phyloP scores from a whole-genome alignment of 1,140 invertebrate species.

The Dinothrombium tinctorium region DNA sequence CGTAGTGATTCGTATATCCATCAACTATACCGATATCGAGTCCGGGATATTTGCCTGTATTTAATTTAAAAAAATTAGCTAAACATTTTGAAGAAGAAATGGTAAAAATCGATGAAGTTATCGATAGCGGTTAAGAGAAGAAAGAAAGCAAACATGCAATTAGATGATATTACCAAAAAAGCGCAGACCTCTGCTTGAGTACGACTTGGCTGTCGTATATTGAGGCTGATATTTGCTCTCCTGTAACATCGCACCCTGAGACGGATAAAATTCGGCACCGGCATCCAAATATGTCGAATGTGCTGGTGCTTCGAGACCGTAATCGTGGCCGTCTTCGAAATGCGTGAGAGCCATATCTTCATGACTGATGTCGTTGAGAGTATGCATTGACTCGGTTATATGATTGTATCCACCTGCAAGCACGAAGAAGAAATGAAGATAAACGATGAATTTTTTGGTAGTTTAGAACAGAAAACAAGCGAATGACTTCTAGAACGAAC shows the following conservation, averaged over 20 bases:
- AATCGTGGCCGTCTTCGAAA: conserved; percentile 38
- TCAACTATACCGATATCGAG: conserved; percentile 32
- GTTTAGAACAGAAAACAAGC: no score
- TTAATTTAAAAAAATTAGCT: neutral
- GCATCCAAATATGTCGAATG: conserved; percentile 26
- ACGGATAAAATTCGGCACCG: conserved; percentile 43
- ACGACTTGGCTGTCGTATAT: neutral
- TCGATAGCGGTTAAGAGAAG: neutral
- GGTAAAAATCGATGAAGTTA: neutral
- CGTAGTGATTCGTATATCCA: conserved; percentile 34
- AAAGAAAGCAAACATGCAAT: neutral
- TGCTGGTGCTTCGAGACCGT: conserved; percentile 28
- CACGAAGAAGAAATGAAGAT: no score
- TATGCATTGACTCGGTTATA: conserved; percentile 22
- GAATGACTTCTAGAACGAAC: no score
- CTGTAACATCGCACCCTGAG: conserved; percentile 23
- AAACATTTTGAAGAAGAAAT: neutral
- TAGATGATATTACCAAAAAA: neutral
- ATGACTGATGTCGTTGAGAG: conserved; percentile 16
- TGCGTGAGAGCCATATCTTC: conserved; percentile 16
- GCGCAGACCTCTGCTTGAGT: neutral
- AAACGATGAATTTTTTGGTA: no score
- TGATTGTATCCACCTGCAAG: conserved; percentile 16
- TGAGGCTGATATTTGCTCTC: conserved; percentile 21
- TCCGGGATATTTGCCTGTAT: conserved; percentile 11